Evolutionary conservation across 2,888 invertebrate species (phyloP), one percentile per base, ranked within the genome.

Genomic region (Eledone cirrhosa): DNA sequence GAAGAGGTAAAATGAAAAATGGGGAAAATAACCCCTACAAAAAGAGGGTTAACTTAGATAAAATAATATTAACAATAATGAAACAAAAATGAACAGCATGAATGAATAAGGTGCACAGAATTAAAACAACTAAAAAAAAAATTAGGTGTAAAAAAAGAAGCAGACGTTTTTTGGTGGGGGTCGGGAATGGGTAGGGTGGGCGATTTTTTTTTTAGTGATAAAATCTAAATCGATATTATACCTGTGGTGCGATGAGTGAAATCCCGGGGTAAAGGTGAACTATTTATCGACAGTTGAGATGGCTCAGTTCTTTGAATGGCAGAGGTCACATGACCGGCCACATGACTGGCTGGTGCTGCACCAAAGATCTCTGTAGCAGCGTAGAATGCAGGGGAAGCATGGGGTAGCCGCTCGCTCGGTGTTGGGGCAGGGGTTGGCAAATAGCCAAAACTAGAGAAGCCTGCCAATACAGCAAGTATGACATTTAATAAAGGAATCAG

Each of bases 401-500:
- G 69, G 69, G 69, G 69, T 72, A 41, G 87, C 84, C 90, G 83
- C 84, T 89, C 89, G 81, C 89, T 88, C 88, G 94, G 92, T 41
- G 33, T 41, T 92, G 93, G 92, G 80, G 85, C 82, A 47, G 82
- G 79, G 75, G 83, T 80, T 63, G 83, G 82, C 86, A 91, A 90
- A 88, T 91, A 92, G 87, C 91, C 90, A 86, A 91, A 92, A 88
- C 92, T 91, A 86, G 91, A 91, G 88, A 91, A 91, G 87, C 92
- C 92, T 91, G 89, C 78, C 85, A 85, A 86, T 76, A 76, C 24
- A 48, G 76, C 29, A 76, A 76, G 48, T 76, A 53, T n/a, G 27
- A 47, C 33, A 47, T 76, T 48, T n/a, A 76, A 48, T 76, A 29
- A 76, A 48, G 27, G 65, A 24, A n/a, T 24, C 65, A 63, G 65